Base-by-base conservation (phyloP, 92 coral and sea anemone species). In the Montipora capitata region DNA sequence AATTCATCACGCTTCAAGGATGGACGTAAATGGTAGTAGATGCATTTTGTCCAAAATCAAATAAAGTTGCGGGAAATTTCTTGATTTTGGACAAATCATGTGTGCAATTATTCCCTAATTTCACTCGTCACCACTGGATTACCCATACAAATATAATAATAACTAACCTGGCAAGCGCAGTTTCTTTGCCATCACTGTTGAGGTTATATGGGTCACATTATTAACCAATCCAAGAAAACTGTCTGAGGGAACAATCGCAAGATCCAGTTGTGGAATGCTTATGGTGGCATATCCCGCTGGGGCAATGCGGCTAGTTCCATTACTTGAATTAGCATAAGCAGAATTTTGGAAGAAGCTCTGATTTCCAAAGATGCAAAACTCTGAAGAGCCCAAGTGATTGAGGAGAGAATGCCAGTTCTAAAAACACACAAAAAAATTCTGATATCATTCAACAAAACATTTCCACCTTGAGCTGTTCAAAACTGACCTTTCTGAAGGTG, bases 151-250 rank as follows among this genome's bases (percentile, higher is more conserved):
- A 4, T 2, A 2, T 0, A 18, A 2, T 16, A 63, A 4, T 7
- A 14, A 64, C 89, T 35, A 52, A 77, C 94, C 96, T 67, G 66
- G 8, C 56, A 89, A 63, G 40, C 95, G 95, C 65, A 94, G 82
- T 74, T 89, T 79, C 38, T 87, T 74, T n/a, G 91, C 91, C n/a
- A 82, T 78, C 57, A 93, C 69, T 18, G 83, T 69, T 7, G 96
- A 78, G 35, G 96, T 93, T 10, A 95, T 82, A 80, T 91, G 95
- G 20, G 94, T 80, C 7, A 95, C 84, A 71, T 95, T 95, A 49
- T 85, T 66, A 10, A 89, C 85, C 64, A 48, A 14, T 38, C 79
- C 91, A 81, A 17, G 16, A 63, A 75, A 93, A 14, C 52, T 70
- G 27, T 40, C 67, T 0, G 74, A 80, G n/a, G 96, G 96, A 2